phyloP scores from a whole-genome alignment of 1,140 invertebrate genomes.

The Gyrodactylus salaris region DNA sequence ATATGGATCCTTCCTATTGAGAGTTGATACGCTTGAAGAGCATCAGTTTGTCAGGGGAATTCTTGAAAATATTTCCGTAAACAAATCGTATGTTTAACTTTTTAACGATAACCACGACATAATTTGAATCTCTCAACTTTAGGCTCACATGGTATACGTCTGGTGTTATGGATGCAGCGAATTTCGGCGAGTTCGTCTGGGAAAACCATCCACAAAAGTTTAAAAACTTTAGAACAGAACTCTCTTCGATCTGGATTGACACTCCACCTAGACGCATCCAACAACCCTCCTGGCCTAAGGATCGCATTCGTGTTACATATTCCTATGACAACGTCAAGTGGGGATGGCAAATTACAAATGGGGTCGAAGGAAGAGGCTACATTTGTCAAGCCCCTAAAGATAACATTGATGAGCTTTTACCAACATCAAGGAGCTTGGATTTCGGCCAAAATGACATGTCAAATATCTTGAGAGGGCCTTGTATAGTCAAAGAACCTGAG shows the following conservation, averaged over 20 bases:
- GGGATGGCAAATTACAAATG: not conserved
- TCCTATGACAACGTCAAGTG: constrained; percentile 8
- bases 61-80: not conserved
- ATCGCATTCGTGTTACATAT: constrained; percentile 26
- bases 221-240: constrained; percentile 7
- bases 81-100: not conserved
- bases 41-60: not conserved
- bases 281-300: constrained; percentile 26
- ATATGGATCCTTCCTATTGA: not conserved
- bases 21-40: not conserved
- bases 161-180: constrained; percentile 7
- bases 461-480: constrained; percentile 9
- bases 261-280: constrained; percentile 35
- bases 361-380: not conserved
- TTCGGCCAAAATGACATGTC: constrained; percentile 2
- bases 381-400: not conserved
- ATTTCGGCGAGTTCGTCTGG: constrained; percentile 7
- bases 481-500: constrained; percentile 9
- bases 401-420: not conserved
- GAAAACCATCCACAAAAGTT: constrained; percentile 1
- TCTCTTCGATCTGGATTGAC: constrained; percentile 26
- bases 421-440: not conserved
- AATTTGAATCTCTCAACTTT: not conserved
- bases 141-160: constrained; percentile 10
- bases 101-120: not conserved